Base-by-base conservation (phyloP, 1,140 invertebrate species). In the Lucilia sericata region DNA sequence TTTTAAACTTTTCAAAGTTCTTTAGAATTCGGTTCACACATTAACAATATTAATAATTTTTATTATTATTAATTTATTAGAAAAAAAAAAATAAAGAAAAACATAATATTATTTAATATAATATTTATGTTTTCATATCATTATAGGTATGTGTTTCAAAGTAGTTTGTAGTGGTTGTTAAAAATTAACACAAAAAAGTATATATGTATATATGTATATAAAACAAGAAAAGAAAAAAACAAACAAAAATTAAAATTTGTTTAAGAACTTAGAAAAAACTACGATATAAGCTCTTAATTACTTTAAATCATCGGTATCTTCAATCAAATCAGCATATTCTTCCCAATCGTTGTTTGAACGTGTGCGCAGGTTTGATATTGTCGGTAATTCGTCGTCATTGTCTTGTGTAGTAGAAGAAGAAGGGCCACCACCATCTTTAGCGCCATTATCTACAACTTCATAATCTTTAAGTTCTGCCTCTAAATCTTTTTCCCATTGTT, bases 401-500 rank as follows among this genome's bases (percentile, higher is more conserved):
- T 82, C 85, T 51, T 78, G 21, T 30, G 25, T 30, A 60, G 19
- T 70, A 70, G 65, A 25, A 21, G 65, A 70, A 70, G 65, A 21
- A 70, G 21, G 8, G 36, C 55, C 74, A 81, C n/a, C 70, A 65
- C 85, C 76, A 21, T 75, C 78, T 34, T 60, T 34, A n/a, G 34
- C 82, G 60, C 90, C 88, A 85, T 93, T 92, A 84, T 94, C 94
- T 10, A 98, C 96, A 83, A 98, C 95, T 91, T 98, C 97, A 91
- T 96, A 98, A 90, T 98, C 97, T 92, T 97, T 96, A 85, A 98
- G 93, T 92, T 98, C 97, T 78, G 96, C 96, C 91, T 97, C 96
- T 88, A 98, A 92, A 92, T 98, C 97, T 88, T 96, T 96, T 93
- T 98, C 97, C 96, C 97, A 97, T 93, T 97, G 96, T 92, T 97